A percentile compares a stretch with the other conserved stretches of the same genome.
Evolutionary conservation across 1,140 invertebrate species (phyloP).

Genomic region (Musca domestica): DNA sequence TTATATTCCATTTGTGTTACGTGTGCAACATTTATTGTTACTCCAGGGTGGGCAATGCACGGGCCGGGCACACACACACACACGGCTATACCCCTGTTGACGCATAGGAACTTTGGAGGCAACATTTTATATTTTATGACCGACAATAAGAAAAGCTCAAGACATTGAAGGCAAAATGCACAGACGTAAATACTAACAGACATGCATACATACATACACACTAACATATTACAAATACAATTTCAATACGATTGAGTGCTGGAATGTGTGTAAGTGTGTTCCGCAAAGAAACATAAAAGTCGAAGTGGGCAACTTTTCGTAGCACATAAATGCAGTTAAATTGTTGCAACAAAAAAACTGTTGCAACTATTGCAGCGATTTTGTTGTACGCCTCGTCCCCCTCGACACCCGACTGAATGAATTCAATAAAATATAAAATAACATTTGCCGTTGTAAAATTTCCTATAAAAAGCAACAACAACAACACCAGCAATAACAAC

Average conservation of each 20-base stretch:
- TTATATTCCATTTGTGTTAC: conserved; percentile 20
- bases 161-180: too few relatives aligned
- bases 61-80: too few relatives aligned
- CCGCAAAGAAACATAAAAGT: background rate
- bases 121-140: conserved; percentile 19
- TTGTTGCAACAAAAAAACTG: conserved; percentile 19
- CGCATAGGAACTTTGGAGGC: background rate
- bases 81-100: too few relatives aligned
- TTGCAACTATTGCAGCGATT: conserved; percentile 5
- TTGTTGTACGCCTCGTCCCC: background rate
- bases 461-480: background rate
- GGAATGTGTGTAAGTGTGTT: too few relatives aligned
- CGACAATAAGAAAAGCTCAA: conserved; percentile 15
- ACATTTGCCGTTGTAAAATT: conserved; percentile 14
- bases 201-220: background rate
- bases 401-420: background rate
- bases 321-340: background rate
- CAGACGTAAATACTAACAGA: background rate
- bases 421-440: conserved; percentile 15
- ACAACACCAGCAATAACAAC: background rate
- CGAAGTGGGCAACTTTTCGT: conserved; percentile 1
- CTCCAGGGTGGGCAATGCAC: conserved; percentile 15
- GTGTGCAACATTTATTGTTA: conserved; percentile 22
- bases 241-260: too few relatives aligned
- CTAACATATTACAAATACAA: too few relatives aligned